These are phyloP conservation scores for Erethizon dorsatum DNA, from an alignment of 2,797 vertebrate species.

Conservation along the genomic window DNA sequence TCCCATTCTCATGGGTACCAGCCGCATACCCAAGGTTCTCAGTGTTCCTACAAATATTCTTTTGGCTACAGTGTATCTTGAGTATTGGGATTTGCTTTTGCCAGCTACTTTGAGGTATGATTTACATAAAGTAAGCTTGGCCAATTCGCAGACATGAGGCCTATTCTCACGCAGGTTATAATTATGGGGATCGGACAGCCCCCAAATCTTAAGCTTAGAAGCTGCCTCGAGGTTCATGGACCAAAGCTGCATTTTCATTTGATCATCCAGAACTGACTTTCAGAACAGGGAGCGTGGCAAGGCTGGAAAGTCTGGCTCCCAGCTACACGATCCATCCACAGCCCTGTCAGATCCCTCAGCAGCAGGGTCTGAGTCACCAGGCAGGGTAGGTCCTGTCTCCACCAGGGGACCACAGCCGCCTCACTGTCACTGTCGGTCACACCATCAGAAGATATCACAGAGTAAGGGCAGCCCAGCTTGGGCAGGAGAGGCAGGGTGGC, in stretches of 20 bases:
- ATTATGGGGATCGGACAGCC: background rate
- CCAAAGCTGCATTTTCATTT: background rate
- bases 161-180: background rate
- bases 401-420: background rate
- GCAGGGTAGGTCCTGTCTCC: background rate
- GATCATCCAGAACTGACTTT: background rate
- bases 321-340: accelerated
- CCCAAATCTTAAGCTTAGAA: background rate
- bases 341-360: background rate
- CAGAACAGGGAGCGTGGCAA: background rate
- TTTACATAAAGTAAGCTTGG: background rate
- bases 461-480: accelerated
- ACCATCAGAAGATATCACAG: background rate
- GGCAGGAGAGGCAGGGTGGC: accelerated
- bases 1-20: background rate
- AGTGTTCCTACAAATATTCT: background rate
- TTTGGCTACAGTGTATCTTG: background rate
- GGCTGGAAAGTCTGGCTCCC: accelerated
- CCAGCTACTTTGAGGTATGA: background rate
- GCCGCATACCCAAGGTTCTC: background rate
- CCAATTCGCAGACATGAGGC: background rate
- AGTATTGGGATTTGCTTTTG: background rate
- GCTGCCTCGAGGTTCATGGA: accelerated
- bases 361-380: background rate
- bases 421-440: background rate